phyloP scores from a whole-genome alignment of 2,888 invertebrate species.

The Meliscaeva auricollis region DNA sequence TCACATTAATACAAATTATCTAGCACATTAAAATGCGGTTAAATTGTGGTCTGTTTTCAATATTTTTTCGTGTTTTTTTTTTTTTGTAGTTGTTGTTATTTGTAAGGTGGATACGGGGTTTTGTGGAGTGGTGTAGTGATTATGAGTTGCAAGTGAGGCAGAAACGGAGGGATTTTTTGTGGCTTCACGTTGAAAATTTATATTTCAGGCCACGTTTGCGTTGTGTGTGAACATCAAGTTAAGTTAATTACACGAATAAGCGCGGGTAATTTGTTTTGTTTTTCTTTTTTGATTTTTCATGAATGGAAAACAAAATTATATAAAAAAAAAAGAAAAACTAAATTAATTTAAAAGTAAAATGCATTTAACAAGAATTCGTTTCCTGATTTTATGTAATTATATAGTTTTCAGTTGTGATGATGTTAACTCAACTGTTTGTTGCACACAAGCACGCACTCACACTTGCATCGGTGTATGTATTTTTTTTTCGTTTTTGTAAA shows the following conservation, averaged over 20 bases:
- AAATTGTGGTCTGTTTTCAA: constrained; percentile 64
- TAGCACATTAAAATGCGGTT: constrained; percentile 75
- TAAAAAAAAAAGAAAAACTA: constrained; percentile 27
- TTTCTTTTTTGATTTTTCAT: constrained; percentile 37
- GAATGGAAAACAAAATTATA: constrained; percentile 42
- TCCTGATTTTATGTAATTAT: constrained; percentile 64
- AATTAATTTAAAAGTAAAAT: constrained; percentile 57
- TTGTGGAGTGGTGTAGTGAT: not conserved
- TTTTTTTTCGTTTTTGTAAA: not conserved
- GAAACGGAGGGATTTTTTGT: constrained; percentile 32
- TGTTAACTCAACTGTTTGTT: not conserved
- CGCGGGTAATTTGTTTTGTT: constrained; percentile 57
- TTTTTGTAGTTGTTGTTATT: constrained; percentile 26
- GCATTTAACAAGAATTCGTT: constrained; percentile 60
- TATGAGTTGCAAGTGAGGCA: constrained; percentile 11
- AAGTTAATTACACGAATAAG: constrained; percentile 71
- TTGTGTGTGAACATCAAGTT: constrained; percentile 64
- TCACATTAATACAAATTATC: constrained; percentile 76
- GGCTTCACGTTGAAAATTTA: constrained; percentile 40
- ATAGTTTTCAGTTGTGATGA: constrained; percentile 37
- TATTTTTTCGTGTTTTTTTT: constrained; percentile 26
- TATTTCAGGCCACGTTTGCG: constrained; percentile 28
- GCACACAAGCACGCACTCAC: not conserved
- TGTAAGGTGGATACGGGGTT: not conserved
- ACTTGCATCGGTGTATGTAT: not conserved